Conservation (phyloP, 1,140 invertebrate genomes). For the Drosophila sturtevanti region DNA sequence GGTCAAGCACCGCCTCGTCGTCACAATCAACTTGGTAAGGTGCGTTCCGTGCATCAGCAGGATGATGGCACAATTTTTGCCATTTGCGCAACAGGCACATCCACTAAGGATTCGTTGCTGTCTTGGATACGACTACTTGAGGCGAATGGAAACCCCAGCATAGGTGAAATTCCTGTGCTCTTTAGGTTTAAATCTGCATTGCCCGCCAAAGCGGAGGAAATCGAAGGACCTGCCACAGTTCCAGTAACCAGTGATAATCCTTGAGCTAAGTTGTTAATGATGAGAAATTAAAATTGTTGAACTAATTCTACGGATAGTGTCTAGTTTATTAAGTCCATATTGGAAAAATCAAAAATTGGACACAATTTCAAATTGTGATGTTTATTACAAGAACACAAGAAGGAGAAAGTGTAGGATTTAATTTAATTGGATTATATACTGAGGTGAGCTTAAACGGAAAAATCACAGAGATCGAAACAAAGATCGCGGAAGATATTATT, state of each 20-base stretch:
- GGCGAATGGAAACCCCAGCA: conserved; percentile 88
- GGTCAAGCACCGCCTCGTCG: conserved; percentile 66
- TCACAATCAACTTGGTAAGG: conserved; percentile 81
- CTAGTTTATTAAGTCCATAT: conserved; percentile 46
- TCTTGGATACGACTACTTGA: conserved; percentile 96
- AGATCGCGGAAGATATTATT: conserved; percentile 62
- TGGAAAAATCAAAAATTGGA: conserved; percentile 12
- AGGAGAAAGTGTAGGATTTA: conserved; percentile 6
- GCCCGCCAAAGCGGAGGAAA: conserved; percentile 62
- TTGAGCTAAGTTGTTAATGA: conserved; percentile 13
- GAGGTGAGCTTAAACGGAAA: conserved; percentile 73
- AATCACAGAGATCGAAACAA: conserved; percentile 77
- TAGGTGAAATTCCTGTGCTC: conserved; percentile 90
- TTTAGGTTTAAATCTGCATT: conserved; percentile 86
- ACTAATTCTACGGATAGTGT: not conserved
- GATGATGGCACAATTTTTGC: conserved; percentile 95
- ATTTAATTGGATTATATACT: conserved; percentile 31
- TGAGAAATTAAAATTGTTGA: conserved; percentile 53
- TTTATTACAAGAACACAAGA: conserved; percentile 14
- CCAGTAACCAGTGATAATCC: conserved; percentile 42
- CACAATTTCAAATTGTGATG: too few relatives aligned
- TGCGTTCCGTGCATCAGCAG: conserved; percentile 93
- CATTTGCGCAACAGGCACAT: conserved; percentile 94
- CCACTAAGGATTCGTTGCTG: conserved; percentile 93
- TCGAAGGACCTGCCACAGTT: conserved; percentile 46